Evolutionary conservation across 2,888 invertebrate species (phyloP), one percentile per base, ranked within the genome.

Genomic region (Leptopilina myrica): DNA sequence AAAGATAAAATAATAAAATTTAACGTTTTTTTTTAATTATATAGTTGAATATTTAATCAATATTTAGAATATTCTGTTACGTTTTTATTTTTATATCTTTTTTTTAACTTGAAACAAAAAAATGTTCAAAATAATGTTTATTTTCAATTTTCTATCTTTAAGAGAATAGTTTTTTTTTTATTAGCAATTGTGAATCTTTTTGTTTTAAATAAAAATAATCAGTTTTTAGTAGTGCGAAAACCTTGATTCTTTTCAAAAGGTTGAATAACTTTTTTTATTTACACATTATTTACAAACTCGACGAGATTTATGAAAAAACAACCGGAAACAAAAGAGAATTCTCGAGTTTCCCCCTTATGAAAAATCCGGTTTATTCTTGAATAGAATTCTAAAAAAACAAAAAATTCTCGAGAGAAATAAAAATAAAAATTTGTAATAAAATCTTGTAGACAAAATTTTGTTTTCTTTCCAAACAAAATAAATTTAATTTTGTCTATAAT

Each of bases 211-310:
- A 67, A 49, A 56, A 56, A 73, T 26, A 59, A 73, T 56, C 53
- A 56, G 5, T 33, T 14, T 14, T 49, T 26, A 26, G 49, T 73
- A 53, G n/a, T 73, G 26, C 56, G 9, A 53, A 73, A 33, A 33
- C n/a, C 56, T 73, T 33, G 73, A 33, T 64, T 33, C 43, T 64
- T 26, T 33, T 40, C n/a, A 40, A 33, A 40, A 73, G 5, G 73
- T 56, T 5, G n/a, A 56, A 73, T 73, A 73, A 73, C 73, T 56
- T 73, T 64, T 73, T 73, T 73, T 73, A 73, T 56, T 56, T 73
- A 73, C 56, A 73, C 26, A 73, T 73, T 73, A 73, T 73, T 73
- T 73, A 73, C 73, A 73, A 73, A 56, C 69, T 69, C 73, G 53
- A 33, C 73, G 56, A 73, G 33, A 73, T 73, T 73, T 73, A 59